A percentile compares a stretch with the other conserved stretches of the same genome.
These are phyloP conservation scores for Ridgeia piscesae DNA, from an alignment of 1,140 invertebrate genomes.

Conservation along the genomic window DNA sequence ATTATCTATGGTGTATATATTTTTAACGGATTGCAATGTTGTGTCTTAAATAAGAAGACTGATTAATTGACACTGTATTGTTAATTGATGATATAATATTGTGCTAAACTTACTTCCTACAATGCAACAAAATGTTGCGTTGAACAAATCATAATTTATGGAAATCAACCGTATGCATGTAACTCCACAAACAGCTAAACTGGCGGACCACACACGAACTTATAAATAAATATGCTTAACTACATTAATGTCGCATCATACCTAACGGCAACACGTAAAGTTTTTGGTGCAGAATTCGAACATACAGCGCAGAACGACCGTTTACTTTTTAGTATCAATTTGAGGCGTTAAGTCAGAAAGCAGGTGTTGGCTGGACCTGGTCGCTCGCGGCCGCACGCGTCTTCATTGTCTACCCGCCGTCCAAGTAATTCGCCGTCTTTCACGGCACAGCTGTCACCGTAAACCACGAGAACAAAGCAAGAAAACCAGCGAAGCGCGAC, in stretches of 20 bases:
- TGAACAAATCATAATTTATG: no score
- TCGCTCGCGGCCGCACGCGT: neutral
- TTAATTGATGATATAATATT: no score
- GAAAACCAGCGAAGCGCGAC: neutral
- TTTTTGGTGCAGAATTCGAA: neutral
- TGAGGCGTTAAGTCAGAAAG: neutral
- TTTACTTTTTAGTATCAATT: neutral
- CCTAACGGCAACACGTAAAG: neutral
- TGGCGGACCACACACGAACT: no score
- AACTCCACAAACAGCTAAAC: no score
- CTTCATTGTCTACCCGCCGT: neutral
- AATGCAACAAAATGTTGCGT: no score
- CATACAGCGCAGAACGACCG: neutral
- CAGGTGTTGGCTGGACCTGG: neutral
- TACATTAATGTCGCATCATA: neutral
- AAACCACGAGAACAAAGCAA: constrained; percentile 1
- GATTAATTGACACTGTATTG: no score
- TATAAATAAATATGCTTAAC: neutral
- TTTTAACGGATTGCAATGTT: no score
- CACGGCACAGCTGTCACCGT: neutral
- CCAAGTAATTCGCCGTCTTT: constrained; percentile 4
- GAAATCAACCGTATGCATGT: no score
- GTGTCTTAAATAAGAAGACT: no score
- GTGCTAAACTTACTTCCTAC: no score
- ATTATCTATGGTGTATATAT: no score